Evolutionary conservation across 2,113 vertebrate species (phyloP).

Genomic region (Phrynocephalus versicolor): DNA sequence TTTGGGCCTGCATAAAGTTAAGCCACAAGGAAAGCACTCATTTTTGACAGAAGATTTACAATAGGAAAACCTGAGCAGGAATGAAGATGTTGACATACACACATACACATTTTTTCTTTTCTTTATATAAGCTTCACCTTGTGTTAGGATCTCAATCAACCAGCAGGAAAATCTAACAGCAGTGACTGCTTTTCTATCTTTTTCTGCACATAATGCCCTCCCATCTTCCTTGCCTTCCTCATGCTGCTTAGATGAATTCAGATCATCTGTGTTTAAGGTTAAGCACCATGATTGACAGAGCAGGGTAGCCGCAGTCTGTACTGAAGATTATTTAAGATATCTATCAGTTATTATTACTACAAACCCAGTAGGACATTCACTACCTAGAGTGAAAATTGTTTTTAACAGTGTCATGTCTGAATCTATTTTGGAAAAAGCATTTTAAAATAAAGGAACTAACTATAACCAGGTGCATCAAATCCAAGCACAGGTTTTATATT

Average conservation of each 20-base stretch:
- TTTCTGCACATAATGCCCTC: conserved; percentile 71
- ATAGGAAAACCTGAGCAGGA: conserved; percentile 83
- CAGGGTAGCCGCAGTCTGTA: conserved; percentile 75
- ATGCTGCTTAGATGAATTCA: conserved; percentile 83
- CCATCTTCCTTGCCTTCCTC: conserved; percentile 83
- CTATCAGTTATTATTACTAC: conserved; percentile 85
- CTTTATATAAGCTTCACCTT: conserved; percentile 87
- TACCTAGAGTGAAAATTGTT: conserved; percentile 81
- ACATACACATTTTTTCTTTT: conserved; percentile 56
- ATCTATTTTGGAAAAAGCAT: conserved; percentile 79
- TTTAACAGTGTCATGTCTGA: conserved; percentile 80
- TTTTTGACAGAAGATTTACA: conserved; percentile 84
- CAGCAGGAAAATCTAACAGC: conserved; percentile 74
- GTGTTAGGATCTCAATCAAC: conserved; percentile 78
- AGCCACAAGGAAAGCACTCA: conserved; percentile 78
- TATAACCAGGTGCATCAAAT: conserved; percentile 79
- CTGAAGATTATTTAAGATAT: conserved; percentile 82
- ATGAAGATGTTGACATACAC: conserved; percentile 79
- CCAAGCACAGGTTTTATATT: conserved; percentile 55
- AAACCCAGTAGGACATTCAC: conserved; percentile 80
- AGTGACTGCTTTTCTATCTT: conserved; percentile 86
- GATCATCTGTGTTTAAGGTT: conserved; percentile 81
- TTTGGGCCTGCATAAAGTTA: conserved; percentile 81
- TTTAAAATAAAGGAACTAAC: conserved; percentile 82
- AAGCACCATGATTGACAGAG: conserved; percentile 80